Evolutionary conservation across 2,797 vertebrate species (phyloP), one percentile per base, ranked within the genome.

Genomic region (Schizopygopsis pylzovi): DNA sequence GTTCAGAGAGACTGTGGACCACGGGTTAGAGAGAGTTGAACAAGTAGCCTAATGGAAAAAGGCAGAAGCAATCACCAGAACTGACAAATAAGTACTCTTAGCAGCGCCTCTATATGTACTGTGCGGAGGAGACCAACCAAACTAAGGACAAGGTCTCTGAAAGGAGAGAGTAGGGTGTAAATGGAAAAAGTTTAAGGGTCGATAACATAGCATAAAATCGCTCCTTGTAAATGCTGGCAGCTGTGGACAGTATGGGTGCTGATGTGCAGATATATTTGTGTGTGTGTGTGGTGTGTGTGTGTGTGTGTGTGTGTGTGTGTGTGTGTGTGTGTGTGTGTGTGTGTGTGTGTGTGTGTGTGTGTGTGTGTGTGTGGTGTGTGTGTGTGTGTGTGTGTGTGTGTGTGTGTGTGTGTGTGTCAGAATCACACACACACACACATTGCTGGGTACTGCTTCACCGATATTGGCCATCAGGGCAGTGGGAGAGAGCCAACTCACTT

Each of bases 121-220:
- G 87, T 85, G 52, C 43, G 82, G 54, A 77, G 59, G 20, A 67
- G 82, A 18, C 73, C 47, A 68, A 77, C 73, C 73, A 77, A 76
- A 76, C 45, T 33, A 81, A 52, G 13, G 18, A 81, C 63, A 68
- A 15, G 22, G 22, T 54, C 72, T 22, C 18, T 77, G 59, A 76
- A 72, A 71, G 63, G 65, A 22, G 9, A 71, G 20, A 43, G 37
- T 39, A 18, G 10, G 65, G 78, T 84, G 65, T 76, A 72, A 82
- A 78, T 71, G 71, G 85, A 59, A 77, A 28, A 67, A 82, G 88
- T 91, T 89, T 90, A 90, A 84, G 91, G 86, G 91, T 90, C 15
- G 88, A 91, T 87, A 89, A 89, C 79, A 81, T 87, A 87, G 88
- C 87, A 85, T 86, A 86, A 87, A 92, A 92, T 89, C 86, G 56